Base-by-base conservation (phyloP, 2,113 vertebrate genomes). In the Proteles cristata region DNA sequence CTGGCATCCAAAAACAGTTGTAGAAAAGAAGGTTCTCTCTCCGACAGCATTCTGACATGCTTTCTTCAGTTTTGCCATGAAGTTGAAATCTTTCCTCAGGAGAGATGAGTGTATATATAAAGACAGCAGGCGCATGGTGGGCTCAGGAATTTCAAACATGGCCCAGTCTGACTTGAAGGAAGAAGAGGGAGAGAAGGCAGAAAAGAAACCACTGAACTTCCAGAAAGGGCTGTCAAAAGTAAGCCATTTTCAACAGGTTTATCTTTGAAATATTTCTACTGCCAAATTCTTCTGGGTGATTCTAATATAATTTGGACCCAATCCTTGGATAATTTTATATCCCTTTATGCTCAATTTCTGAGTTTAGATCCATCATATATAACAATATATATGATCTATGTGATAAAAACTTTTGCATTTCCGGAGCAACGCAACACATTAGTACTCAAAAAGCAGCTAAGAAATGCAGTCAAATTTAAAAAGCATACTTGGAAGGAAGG, bases 81-180 rank as follows among this genome's bases (percentile, higher is more conserved):
- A 97, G 93, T 74, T 98, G 98, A 98, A 98, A 95, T 96, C 96
- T 98, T 98, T 98, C 90, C 98, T 99, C 98, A 28, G 85, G 98
- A 98, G 98, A 98, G 96, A 97, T 93, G 68, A 68, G 3, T 65
- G 31, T 96, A 89, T 98, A 81, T 97, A 96, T 87, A 96, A 97
- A 97, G 96, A 97, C 85, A 93, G 90, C 73, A 88, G 5, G 11
- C 85, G 39, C 5, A 3, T 83, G 39, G 92, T 94, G 96, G 97
- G 94, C 55, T 77, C 91, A 97, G 96, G 97, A 98, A 98, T 98
- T 98, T 98, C 97, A 98, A 98, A 98, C 94, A 83, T 58, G 79
- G 96, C 69, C 21, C 90, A 95, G 93, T 2, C 66, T 99, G 98
- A 98, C 95, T 92, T 11, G 7, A 83, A 97, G 90, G 28, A 81